phyloP scores from a whole-genome alignment of 1,140 invertebrate genomes.

The Anthonomus grandis region DNA sequence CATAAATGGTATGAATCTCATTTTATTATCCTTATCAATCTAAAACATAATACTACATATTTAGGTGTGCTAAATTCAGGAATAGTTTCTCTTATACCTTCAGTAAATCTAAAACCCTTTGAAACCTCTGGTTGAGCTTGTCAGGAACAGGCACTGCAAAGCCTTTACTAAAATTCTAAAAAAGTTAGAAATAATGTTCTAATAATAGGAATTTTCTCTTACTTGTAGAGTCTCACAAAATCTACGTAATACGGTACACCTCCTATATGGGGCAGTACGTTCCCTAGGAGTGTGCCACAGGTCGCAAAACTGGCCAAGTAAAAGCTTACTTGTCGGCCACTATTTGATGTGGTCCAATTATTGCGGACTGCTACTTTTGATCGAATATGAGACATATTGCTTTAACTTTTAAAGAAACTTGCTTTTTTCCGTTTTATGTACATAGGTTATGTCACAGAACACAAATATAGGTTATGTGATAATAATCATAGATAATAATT shows the following conservation, averaged over 20 bases:
- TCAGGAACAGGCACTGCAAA: slow-evolving; percentile 47
- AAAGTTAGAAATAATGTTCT: slow-evolving; percentile 5
- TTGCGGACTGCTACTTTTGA: no score
- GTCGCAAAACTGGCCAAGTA: slow-evolving; percentile 24
- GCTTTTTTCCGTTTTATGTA: no score
- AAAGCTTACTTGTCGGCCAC: no score
- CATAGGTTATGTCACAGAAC: no score
- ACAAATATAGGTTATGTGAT: no score
- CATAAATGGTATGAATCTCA: slow-evolving; percentile 56
- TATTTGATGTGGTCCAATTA: no score
- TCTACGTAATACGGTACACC: slow-evolving; percentile 53
- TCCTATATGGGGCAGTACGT: slow-evolving; percentile 54
- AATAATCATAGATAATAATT: no score
- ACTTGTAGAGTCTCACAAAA: slow-evolving; percentile 55
- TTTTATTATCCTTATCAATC: slow-evolving; percentile 44
- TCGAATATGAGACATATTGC: no score
- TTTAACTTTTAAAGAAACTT: no score
- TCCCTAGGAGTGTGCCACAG: slow-evolving; percentile 35
- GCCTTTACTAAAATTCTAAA: slow-evolving; percentile 48
- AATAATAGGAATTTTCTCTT: slow-evolving; percentile 30
- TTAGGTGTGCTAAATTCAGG: neutral
- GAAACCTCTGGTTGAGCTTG: slow-evolving; percentile 45
- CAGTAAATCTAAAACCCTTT: slow-evolving; percentile 53
- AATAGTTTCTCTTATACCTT: slow-evolving; percentile 34
- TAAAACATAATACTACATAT: slow-evolving; percentile 28